Base-by-base conservation (phyloP, 2,113 vertebrate genomes). In the Centrocercus urophasianus region DNA sequence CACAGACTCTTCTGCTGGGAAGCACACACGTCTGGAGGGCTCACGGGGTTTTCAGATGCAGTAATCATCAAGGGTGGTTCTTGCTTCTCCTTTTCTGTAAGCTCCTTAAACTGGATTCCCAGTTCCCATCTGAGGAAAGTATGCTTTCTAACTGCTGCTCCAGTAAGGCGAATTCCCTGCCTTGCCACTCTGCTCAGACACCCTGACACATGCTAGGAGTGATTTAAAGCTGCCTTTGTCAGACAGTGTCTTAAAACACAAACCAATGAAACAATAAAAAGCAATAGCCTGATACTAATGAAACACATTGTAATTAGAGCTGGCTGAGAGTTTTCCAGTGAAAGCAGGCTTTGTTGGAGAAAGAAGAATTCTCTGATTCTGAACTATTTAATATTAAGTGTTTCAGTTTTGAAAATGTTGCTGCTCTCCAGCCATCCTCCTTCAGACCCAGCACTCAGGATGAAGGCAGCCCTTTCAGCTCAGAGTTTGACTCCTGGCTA, bases 221-320 rank as follows among this genome's bases (percentile, higher is more conserved):
- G 90, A 96, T 93, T 83, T 93, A 93, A 86, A 89, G 77, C 77
- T 90, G 81, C 74, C 64, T 89, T 94, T 92, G 84, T 95, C 77
- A 94, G 88, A 34, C 77, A 69, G 77, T 34, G 71, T 85, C 89
- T 93, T 93, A 85, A 93, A 95, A 89, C 71, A 85, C 89, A 92
- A 64, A 76, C 92, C 91, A 89, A 85, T 63, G 89, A 54, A 72
- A 92, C 91, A 84, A 80, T 96, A 89, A 94, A 96, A 91, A 30
- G 84, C 82, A 94, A 85, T 83, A 89, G 87, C 82, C 89, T 94
- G 96, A 85, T 92, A 34, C 89, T 94, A 95, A 93, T 95, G 91
- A 91, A 95, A 91, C 91, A 95, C 89, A 25, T 73, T 90, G 59
- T 91, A 92, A 94, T 94, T 95, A 94, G 60, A 60, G 76, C 76